Percentiles rank a stretch among this genome's conserved stretches.
phyloP scores from a whole-genome alignment of 2,888 invertebrate genomes.

The Cerceris rybyensis region DNA sequence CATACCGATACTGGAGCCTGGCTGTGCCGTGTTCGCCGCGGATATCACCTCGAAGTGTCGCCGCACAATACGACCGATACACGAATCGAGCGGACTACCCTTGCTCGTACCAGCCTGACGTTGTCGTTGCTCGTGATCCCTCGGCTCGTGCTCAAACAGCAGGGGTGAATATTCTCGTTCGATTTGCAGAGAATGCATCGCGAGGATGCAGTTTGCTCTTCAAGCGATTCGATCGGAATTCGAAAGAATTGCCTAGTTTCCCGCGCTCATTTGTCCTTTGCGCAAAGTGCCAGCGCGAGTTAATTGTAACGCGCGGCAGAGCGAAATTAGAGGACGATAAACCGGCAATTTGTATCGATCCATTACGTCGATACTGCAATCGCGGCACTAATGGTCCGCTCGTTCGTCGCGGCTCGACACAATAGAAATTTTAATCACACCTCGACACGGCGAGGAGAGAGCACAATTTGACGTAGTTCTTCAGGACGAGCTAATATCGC shows the following conservation, averaged over 20 bases:
- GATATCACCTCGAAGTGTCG: constrained; percentile 63
- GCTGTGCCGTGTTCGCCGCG: constrained; percentile 61
- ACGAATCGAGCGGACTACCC: constrained; percentile 15
- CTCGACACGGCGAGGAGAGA: constrained; percentile 19
- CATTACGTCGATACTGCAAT: too few species aligned
- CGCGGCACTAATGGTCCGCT: background rate
- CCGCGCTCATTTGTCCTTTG: too few species aligned
- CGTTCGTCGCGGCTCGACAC: background rate
- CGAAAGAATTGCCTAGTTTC: too few species aligned
- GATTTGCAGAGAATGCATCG: constrained; percentile 22
- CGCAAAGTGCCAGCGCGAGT: too few species aligned
- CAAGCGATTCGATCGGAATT: constrained; percentile 1
- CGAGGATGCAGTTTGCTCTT: background rate
- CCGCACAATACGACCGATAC: constrained; percentile 50
- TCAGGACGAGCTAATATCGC: constrained; percentile 61
- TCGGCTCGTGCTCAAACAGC: constrained; percentile 6
- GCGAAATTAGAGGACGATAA: too few species aligned
- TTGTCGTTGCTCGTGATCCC: constrained; percentile 32
- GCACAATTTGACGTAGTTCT: constrained; percentile 59
- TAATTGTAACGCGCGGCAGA: too few species aligned
- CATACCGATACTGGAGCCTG: constrained; percentile 77
- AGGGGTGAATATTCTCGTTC: constrained; percentile 31
- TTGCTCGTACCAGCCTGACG: background rate
- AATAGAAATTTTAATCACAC: constrained; percentile 3
- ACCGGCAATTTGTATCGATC: too few species aligned